These are phyloP conservation scores for Prunella strophiata DNA, from an alignment of 2,797 vertebrate genomes.

Conservation along the genomic window DNA sequence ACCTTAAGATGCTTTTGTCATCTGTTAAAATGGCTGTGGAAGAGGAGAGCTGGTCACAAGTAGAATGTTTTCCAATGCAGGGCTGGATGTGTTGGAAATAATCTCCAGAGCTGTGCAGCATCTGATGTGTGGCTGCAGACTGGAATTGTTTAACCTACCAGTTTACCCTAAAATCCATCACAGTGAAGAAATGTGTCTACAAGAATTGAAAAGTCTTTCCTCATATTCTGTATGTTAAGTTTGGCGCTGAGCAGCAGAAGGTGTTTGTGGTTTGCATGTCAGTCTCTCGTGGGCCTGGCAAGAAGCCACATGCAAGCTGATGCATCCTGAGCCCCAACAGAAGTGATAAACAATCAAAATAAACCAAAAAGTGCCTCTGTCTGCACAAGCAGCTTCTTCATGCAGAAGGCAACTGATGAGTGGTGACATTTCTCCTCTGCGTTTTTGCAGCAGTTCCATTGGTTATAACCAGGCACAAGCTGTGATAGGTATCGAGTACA, in stretches of 20 bases:
- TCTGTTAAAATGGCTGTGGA: not conserved
- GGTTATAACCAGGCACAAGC: not conserved
- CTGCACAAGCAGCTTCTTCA: not conserved
- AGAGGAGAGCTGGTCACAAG: not conserved
- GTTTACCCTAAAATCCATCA: not conserved
- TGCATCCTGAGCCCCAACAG: not conserved
- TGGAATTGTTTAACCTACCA: not conserved
- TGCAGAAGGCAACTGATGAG: not conserved
- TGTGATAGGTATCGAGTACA: not conserved
- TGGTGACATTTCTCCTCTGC: not conserved
- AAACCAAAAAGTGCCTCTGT: not conserved
- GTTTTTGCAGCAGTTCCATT: not conserved
- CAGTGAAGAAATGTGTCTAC: not conserved
- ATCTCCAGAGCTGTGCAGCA: not conserved
- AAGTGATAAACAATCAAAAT: conserved; percentile 7
- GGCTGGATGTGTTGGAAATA: not conserved
- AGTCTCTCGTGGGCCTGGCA: conserved; percentile 12
- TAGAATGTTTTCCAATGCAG: not conserved
- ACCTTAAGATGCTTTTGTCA: not conserved
- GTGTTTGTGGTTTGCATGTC: conserved; percentile 44
- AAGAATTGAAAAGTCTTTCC: not conserved
- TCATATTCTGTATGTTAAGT: not conserved
- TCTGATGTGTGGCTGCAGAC: not conserved
- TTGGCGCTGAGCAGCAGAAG: conserved; percentile 16
- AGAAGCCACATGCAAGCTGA: not conserved